Conservation (phyloP, 2,797 vertebrate genomes). For the Perodicticus potto region DNA sequence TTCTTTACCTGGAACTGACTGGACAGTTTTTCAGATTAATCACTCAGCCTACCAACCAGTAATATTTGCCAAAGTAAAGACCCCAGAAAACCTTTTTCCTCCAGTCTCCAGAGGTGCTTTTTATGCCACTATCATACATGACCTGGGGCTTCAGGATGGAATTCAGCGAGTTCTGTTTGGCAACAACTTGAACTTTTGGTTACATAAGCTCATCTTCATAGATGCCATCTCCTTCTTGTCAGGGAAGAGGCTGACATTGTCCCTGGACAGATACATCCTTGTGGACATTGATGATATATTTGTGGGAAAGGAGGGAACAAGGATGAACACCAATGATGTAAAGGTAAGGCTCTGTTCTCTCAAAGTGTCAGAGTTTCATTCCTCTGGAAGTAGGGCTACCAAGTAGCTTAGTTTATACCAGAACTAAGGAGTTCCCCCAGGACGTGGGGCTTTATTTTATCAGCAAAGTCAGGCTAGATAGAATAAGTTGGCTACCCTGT, state of each 20-base stretch:
- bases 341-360: conserved; percentile 90
- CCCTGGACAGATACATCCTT: conserved; percentile 96
- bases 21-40: conserved; percentile 96
- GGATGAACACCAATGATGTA: conserved; percentile 97
- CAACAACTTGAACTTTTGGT: conserved; percentile 97
- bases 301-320: conserved; percentile 97
- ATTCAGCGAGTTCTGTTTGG: conserved; percentile 96
- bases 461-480: not conserved
- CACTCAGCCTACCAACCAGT: conserved; percentile 96
- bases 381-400: not conserved
- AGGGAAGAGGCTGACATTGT: conserved; percentile 93
- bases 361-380: not conserved
- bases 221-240: conserved; percentile 97
- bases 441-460: not conserved
- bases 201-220: conserved; percentile 97
- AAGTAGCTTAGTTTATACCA: not conserved
- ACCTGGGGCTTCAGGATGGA: conserved; percentile 96
- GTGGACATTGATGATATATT: conserved; percentile 99
- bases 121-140: conserved; percentile 94
- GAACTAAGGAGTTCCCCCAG: not conserved
- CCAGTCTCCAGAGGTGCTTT: conserved; percentile 86
- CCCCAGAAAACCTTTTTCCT: conserved; percentile 87
- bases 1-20: conserved; percentile 94
- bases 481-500: not conserved
- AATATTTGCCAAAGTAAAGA: conserved; percentile 92